Evolutionary conservation across 2,797 vertebrate species (phyloP), one percentile per base, ranked within the genome.

Genomic region (Squalus acanthias): DNA sequence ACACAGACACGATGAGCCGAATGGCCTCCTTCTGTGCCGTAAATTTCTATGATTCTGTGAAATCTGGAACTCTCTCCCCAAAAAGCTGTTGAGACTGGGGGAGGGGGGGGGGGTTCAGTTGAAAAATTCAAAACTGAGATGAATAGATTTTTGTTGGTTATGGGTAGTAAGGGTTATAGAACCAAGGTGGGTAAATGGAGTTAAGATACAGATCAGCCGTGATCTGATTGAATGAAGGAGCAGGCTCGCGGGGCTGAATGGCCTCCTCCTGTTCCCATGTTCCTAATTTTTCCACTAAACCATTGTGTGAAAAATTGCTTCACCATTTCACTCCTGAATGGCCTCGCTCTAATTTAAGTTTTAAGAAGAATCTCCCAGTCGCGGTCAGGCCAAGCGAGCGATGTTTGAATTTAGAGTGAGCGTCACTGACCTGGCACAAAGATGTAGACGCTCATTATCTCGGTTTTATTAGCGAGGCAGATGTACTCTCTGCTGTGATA

Each of bases 401-500:
- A 26, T 3, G 76, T 26, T 15, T 26, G 29, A n/a, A 53, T 96
- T 57, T 8, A 9, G 0, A 33, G 29, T 3, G 8, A 8, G 26
- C 76, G 0, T 88, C 0, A 69, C 96, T 97, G 97, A 99, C 99
- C 99, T 98, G 99, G 99, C 76, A 99, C 98, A 3, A 99, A 99
- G 96, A 99, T 97, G 33, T 98, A 98, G 74, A 99, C 97, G 0
- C 97, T 89, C 88, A 97, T 97, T 96, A 96, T 97, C 93, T 97
- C 96, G 9, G 97, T 97, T 0, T n/a, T 67, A 22, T 72, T 96
- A 97, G 98, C 98, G 3, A 94, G 3, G 93, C 99, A 99, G 0
- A 97, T 96, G 96, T 99, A 99, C 92, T 99, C 98, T 9, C 99
- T 99, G 0, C 99, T 99, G 97, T 99, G 98, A 9, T 96, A 97